Percentiles rank a stretch among this genome's conserved stretches.
Evolutionary conservation across 1,140 invertebrate species (phyloP).

Genomic region (Trinorchestia longiramus): DNA sequence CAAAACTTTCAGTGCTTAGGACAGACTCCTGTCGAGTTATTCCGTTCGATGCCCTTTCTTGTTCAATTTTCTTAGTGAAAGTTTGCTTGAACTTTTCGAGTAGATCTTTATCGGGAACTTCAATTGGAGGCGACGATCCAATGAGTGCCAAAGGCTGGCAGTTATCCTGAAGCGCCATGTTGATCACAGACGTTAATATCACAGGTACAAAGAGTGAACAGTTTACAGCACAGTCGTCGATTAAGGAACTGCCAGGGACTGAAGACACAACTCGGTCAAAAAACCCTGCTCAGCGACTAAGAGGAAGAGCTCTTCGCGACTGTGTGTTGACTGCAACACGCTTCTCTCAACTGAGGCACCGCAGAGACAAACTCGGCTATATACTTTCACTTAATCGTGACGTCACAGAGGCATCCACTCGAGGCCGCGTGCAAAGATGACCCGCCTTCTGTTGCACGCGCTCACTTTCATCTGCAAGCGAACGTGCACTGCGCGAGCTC

Average conservation of each 20-base stretch:
- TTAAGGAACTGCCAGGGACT: constrained; percentile 62
- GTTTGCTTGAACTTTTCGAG: constrained; percentile 43
- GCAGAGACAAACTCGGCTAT: constrained; percentile 49
- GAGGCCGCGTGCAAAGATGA: constrained; percentile 56
- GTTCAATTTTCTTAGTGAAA: constrained; percentile 57
- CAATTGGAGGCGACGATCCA: neutral
- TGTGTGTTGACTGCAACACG: constrained; percentile 56
- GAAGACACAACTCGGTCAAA: constrained; percentile 64
- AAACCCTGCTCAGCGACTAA: constrained; percentile 60
- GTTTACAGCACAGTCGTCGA: constrained; percentile 28
- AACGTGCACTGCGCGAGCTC: neutral
- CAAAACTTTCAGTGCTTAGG: constrained; percentile 57
- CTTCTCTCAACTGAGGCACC: constrained; percentile 60
- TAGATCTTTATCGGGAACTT: constrained; percentile 34
- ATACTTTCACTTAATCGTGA: constrained; percentile 66
- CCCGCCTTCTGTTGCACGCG: constrained; percentile 45
- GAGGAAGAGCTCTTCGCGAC: constrained; percentile 53
- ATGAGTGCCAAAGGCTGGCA: constrained; percentile 52
- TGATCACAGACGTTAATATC: constrained; percentile 48
- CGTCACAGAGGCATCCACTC: constrained; percentile 56
- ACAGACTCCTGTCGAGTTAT: constrained; percentile 58
- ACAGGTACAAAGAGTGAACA: constrained; percentile 28
- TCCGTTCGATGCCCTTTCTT: constrained; percentile 58
- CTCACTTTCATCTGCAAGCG: constrained; percentile 41
- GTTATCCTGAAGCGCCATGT: constrained; percentile 56